Percentiles rank a stretch among this genome's conserved stretches.
phyloP scores from a whole-genome alignment of 1,140 invertebrate species.

The Cepaea nemoralis region DNA sequence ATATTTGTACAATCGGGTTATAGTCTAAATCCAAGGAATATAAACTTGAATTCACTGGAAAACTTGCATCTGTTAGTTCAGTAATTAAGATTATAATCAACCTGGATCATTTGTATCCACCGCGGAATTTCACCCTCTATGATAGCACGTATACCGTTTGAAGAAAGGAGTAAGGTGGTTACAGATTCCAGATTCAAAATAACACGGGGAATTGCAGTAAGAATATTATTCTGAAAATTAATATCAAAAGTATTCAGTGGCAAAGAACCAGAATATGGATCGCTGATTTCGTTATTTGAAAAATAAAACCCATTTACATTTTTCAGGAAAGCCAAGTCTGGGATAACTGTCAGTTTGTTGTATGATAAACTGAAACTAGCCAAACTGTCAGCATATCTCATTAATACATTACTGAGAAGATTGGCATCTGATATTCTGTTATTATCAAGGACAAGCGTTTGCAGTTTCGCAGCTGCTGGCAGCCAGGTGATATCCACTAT shows the following conservation, averaged over 20 bases:
- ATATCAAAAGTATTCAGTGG: not conserved
- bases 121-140: too few relatives aligned
- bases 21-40: too few relatives aligned
- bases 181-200: too few relatives aligned
- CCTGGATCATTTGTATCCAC: too few relatives aligned
- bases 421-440: not conserved
- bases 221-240: not conserved
- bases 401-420: not conserved
- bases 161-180: too few relatives aligned
- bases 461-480: not conserved
- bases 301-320: not conserved
- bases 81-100: too few relatives aligned
- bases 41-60: too few relatives aligned
- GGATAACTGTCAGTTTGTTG: not conserved
- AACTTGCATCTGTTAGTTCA: too few relatives aligned
- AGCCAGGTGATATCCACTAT: not conserved
- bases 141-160: too few relatives aligned
- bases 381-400: not conserved
- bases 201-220: not conserved
- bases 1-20: too few relatives aligned
- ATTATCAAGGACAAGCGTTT: not conserved
- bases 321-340: not conserved
- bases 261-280: not conserved
- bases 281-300: not conserved
- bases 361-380: not conserved